phyloP scores from a whole-genome alignment of 2,113 vertebrate genomes.

The Aphelocoma coerulescens region DNA sequence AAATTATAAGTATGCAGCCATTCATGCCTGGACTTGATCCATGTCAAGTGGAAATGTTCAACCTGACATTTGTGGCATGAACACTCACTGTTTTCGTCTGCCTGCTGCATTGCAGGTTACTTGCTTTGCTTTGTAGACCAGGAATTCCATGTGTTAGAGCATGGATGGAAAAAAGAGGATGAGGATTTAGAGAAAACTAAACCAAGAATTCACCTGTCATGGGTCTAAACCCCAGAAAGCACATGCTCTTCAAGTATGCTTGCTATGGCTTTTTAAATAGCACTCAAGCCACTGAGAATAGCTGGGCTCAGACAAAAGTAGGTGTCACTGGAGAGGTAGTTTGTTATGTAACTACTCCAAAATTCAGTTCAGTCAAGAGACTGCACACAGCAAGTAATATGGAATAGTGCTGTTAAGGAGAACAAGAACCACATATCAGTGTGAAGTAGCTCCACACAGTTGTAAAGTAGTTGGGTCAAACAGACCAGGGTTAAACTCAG shows the following conservation, averaged over 20 bases:
- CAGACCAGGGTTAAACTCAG: not conserved
- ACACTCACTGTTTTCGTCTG: not conserved
- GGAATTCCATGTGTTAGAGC: not conserved
- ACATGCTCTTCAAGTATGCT: not conserved
- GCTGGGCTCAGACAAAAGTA: conserved; percentile 40
- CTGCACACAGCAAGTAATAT: not conserved
- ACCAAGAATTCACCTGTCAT: not conserved
- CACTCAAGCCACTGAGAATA: conserved; percentile 36
- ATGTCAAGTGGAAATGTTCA: not conserved
- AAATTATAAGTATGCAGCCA: not conserved
- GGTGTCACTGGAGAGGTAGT: not conserved
- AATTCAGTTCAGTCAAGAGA: not conserved
- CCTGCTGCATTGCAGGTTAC: not conserved
- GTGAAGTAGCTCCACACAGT: not conserved
- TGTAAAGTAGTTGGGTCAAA: not conserved
- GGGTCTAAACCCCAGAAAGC: not conserved
- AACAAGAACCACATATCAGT: not conserved
- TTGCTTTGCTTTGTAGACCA: not conserved
- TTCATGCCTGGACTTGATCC: not conserved
- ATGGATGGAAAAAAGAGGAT: not conserved
- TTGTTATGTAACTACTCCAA: not conserved
- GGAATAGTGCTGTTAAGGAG: not conserved
- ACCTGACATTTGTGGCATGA: not conserved
- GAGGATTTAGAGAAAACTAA: not conserved
- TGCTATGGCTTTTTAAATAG: conserved; percentile 58